Base-by-base conservation (phyloP, 2,797 vertebrate genomes). In the Epinephelus coioides region DNA sequence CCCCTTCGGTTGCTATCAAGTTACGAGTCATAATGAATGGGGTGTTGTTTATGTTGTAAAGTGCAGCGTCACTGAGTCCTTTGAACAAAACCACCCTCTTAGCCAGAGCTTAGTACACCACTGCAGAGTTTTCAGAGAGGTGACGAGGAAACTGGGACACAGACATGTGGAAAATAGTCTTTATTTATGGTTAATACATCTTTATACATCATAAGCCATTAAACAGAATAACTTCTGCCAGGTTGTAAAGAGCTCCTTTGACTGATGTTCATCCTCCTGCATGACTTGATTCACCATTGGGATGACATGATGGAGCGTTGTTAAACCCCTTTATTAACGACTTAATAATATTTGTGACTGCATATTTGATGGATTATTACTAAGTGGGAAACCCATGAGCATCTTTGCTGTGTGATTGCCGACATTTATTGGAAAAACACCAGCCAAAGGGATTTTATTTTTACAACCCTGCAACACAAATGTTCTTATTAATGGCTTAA, bases 31-130 rank as follows among this genome's bases (percentile, higher is more conserved):
- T 96, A 97, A 96, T 95, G 95, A 94, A 95, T 92, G 95, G 91
- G 92, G 85, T 96, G 96, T 97, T 97, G 96, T 95, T 96, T 96
- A 94, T 93, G 92, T 95, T 97, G 95, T 97, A 94, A 94, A 86
- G 91, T 90, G 90, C 91, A 90, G 86, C 87, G 91, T 95, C 90
- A 91, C 81, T 62, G 62, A 90, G 94, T 91, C 95, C 87, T 86
- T 30, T 61, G 96, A 94, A 95, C 94, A 92, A 81, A 30, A 79
- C 53, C 69, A 76, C 80, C 84, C 86, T 91, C 89, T 91, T 73
- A 88, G 84, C 79, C 86, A 76, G 91, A 69, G 81, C 63, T 74
- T 55, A 38, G 82, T 19, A 81, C 88, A 86, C 83, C 92, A 74
- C 89, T 73, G 73, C 88, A 92, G 90, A 12, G 19, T 38, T 62